Evolutionary conservation across 2,888 invertebrate genomes (phyloP), one percentile per base, ranked within the genome.

Genomic region (Caenorhabditis panamensis): DNA sequence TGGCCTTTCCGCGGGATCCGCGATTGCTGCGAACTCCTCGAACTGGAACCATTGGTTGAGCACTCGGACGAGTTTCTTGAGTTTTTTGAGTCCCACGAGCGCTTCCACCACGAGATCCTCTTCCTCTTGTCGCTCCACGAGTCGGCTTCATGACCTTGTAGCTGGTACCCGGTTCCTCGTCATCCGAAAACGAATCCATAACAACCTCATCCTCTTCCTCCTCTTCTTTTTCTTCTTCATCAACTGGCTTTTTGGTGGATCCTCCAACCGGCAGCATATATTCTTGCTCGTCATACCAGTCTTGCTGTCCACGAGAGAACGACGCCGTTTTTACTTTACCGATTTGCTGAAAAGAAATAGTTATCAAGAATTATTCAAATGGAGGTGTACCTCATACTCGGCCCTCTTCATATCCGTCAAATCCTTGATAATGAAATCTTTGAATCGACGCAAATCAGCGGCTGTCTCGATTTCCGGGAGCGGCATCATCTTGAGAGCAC

Each of bases 381-480:
- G 4, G 22, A 9, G 8, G 26, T 11, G 6, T 2, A 72, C 73
- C 64, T 79, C 79, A 47, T 59, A 69, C 16, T 79, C 69, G 1
- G 67, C 41, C 16, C 54, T 68, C 11, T 79, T 79, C 69, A 79
- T 4, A 47, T 69, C 37, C 22, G 22, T 64, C 36, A 79, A 51
- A 61, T 79, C 79, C 18, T 73, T 64, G 2, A 28, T 16, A 31
- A 79, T 73, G 2, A 64, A 11, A 59, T 68, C 79, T n/a, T 18
- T 20, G 26, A 79, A 79, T 5, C n/a, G 8, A 5, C 31, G 61
- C 0, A 79, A n/a, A 49, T 79, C 79, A 5, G 28, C 26, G 11
- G 26, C 13, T 9, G 18, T 47, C 1, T 73, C 61, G 0, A 79
- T 58, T 1, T 53, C 13, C 0, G 79, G 79, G 18, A 75, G 6